Evolutionary conservation across 2,888 invertebrate genomes (phyloP), one percentile per base, ranked within the genome.

Genomic region (Agrotis ipsilon): DNA sequence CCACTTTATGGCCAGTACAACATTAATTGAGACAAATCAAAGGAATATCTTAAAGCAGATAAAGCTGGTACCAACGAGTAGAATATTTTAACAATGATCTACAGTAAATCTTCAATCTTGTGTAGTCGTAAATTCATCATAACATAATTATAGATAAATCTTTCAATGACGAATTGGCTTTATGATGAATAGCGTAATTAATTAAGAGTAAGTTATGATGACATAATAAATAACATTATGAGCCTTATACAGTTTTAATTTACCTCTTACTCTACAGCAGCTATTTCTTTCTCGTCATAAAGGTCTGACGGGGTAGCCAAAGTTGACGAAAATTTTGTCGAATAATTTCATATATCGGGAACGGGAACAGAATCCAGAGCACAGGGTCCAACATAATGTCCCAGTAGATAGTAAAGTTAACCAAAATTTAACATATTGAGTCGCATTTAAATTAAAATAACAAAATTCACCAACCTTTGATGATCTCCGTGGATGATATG

Each of bases 401-500:
- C 11, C 39, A 39, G 39, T 39, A 39, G 39, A 11, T 39, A 11
- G 11, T 1, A 39, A 39, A 1, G 11, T 39, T 39, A 39, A 39
- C 39, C 39, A 39, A 4, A 9, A 39, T 39, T 39, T 39, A 32
- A 32, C 0, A 32, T 32, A 32, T 32, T 32, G 32, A 32, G 7
- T 7, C n/a, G 13, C 27, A 27, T 54, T 24, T 14, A 39, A 52
- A 24, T 64, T 32, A 39, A 39, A 62, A 59, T 9, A 54, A 58
- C 45, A 13, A 16, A 18, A 11, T 65, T 19, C 2, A 78, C 92
- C 93, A 94, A 97, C 97, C 97, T 97, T 97, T 97, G 76, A 97
- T 97, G 79, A 97, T 97, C 92, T 97, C 97, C 27, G 97, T 97
- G 67, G 97, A 97, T 88, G 97, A 97, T 89, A 97, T 95, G 82